Base-by-base conservation (phyloP, 1,140 invertebrate species). In the Psix sp. region DNA sequence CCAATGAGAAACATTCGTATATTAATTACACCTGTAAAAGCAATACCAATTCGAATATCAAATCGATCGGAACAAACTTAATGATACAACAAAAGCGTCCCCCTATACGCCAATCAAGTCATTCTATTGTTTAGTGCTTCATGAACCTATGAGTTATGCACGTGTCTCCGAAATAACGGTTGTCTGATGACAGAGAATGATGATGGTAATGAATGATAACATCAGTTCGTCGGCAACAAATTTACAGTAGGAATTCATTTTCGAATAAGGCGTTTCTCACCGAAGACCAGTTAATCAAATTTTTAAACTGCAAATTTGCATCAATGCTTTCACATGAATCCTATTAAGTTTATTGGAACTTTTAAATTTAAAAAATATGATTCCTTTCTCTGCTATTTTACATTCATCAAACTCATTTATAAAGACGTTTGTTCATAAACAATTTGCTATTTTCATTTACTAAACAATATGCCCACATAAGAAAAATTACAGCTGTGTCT, bases 1-100 rank as follows among this genome's bases (percentile, higher is more conserved):
- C 60, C 40, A 74, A 60, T 42, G 42, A 54, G 29, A 46, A 24
- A 39, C 33, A 35, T 73, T 74, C 62, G 62, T 62, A 35, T 62
- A 52, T 62, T 71, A 62, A 62, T 62, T 62, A 70, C 33, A 52
- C 48, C 46, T 74, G 49, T 67, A 74, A 74, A 67, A 74, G 62
- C 54, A 66, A 74, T 68, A 49, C 38, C 57, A 68, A 67, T 74
- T 74, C 26, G n/a, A 46, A 17, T 67, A 62, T 52, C 60, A 66
- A 74, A 74, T 63, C 51, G 51, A 57, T 68, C 38, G 51, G 48
- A 68, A 68, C 63, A 52, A 68, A 74, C 51, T 46, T 45, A 31
- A 38, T 57, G 56, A 74, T 67, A 62, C 51, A 62, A 74, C 63
- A 74, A 74, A 73, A 74, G 63, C 48, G 36, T 18, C 26, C 56